phyloP scores from a whole-genome alignment of 2,113 vertebrate species.

The Ibidorhyncha struthersii region DNA sequence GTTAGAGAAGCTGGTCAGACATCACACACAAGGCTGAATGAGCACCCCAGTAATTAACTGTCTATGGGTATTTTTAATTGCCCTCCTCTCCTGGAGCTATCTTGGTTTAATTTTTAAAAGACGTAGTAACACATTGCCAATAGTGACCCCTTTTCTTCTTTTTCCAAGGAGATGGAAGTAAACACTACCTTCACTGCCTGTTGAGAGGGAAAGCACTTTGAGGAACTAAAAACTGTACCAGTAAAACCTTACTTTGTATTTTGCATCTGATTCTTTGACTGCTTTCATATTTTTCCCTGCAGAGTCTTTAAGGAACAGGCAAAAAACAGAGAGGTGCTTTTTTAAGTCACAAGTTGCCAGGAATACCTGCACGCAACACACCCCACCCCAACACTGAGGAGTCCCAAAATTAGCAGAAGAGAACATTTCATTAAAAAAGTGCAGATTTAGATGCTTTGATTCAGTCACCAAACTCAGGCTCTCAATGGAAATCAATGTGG shows the following conservation, averaged over 20 bases:
- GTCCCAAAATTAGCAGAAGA: not conserved
- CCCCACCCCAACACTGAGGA: not conserved
- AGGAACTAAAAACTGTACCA: not conserved
- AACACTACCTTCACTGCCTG: not conserved
- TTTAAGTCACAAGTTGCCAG: not conserved
- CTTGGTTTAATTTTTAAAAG: not conserved
- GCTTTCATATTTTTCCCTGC: not conserved
- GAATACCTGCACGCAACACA: not conserved
- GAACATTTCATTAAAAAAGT: not conserved
- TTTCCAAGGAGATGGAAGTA: not conserved
- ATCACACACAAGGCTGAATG: not conserved
- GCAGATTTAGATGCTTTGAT: not conserved
- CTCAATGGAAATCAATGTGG: not conserved
- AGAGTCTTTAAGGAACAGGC: not conserved
- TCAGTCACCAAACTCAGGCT: not conserved
- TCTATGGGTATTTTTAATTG: not conserved
- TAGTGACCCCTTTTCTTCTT: not conserved
- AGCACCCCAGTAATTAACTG: not conserved
- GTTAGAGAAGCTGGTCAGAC: not conserved
- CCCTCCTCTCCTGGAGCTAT: not conserved
- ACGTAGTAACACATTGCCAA: not conserved
- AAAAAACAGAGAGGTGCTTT: not conserved
- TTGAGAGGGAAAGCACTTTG: not conserved
- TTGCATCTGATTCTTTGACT: not conserved
- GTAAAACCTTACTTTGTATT: not conserved